Conservation (phyloP, 2,888 invertebrate genomes). For the Noctua fimbriata region DNA sequence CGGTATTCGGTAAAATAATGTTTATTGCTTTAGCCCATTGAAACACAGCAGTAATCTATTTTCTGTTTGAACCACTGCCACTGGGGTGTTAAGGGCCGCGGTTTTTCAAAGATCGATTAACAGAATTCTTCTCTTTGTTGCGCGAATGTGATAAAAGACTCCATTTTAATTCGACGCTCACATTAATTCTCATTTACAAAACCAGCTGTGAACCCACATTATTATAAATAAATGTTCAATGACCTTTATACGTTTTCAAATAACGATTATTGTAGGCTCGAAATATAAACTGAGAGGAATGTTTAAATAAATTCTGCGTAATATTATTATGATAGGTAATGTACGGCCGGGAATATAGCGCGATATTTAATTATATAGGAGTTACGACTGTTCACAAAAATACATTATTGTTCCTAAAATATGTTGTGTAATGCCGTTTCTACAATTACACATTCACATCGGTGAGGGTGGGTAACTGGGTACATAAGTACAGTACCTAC, state of each 20-base stretch:
- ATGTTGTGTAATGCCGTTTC: constrained; percentile 33
- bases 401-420: constrained; percentile 39
- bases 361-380: constrained; percentile 40
- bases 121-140: constrained; percentile 35
- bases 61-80: constrained; percentile 44
- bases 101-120: constrained; percentile 37
- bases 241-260: constrained; percentile 36
- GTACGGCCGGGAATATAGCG: background rate
- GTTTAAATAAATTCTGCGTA: constrained; percentile 27
- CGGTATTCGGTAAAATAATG: constrained; percentile 46
- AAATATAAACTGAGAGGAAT: constrained; percentile 8
- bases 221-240: constrained; percentile 23
- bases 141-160: constrained; percentile 37
- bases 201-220: background rate
- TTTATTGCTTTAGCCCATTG: constrained; percentile 51
- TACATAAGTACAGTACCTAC: constrained; percentile 10
- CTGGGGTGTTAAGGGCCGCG: constrained; percentile 19
- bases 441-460: constrained; percentile 50
- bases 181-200: constrained; percentile 14
- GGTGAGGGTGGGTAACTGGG: constrained; percentile 8
- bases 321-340: constrained; percentile 32
- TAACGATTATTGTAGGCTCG: constrained; percentile 9
- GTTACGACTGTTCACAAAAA: constrained; percentile 36
- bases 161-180: constrained; percentile 32
- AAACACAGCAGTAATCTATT: constrained; percentile 53